Evolutionary conservation across 2,888 invertebrate species (phyloP).

Genomic region (Papilio protenor): DNA sequence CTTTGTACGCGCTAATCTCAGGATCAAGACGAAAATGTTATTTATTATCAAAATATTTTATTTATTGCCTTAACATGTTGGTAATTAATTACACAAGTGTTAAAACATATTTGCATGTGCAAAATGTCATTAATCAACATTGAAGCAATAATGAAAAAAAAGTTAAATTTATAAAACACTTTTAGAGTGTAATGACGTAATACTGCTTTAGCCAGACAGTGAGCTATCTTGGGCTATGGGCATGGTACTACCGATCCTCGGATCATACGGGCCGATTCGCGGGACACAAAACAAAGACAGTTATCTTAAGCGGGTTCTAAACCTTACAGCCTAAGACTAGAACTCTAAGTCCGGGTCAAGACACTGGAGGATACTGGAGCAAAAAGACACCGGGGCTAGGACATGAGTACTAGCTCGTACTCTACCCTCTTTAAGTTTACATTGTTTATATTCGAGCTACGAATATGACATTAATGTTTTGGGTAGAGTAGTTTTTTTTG

Average conservation of each 20-base stretch:
- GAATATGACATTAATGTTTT: no score
- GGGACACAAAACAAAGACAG: no score
- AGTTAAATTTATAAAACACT: background rate
- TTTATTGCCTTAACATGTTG: background rate
- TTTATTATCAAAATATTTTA: background rate
- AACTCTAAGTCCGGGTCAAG: background rate
- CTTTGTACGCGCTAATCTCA: background rate
- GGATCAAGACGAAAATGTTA: background rate
- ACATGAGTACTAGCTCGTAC: no score
- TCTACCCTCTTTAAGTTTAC: no score
- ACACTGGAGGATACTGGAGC: no score
- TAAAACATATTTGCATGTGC: constrained; percentile 9
- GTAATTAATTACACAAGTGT: background rate
- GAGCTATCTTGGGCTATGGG: no score
- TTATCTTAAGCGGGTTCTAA: no score
- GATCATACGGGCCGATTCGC: no score
- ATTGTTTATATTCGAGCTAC: no score
- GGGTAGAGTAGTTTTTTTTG: no score
- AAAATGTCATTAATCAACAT: constrained; percentile 12
- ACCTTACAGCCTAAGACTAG: background rate
- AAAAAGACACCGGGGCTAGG: no score
- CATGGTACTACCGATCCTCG: no score
- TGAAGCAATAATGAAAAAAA: constrained; percentile 3
- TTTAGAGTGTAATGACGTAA: background rate
- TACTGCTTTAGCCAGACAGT: background rate